Evolutionary conservation across 2,888 invertebrate genomes (phyloP).

Genomic region (Folsomia manolachei): DNA sequence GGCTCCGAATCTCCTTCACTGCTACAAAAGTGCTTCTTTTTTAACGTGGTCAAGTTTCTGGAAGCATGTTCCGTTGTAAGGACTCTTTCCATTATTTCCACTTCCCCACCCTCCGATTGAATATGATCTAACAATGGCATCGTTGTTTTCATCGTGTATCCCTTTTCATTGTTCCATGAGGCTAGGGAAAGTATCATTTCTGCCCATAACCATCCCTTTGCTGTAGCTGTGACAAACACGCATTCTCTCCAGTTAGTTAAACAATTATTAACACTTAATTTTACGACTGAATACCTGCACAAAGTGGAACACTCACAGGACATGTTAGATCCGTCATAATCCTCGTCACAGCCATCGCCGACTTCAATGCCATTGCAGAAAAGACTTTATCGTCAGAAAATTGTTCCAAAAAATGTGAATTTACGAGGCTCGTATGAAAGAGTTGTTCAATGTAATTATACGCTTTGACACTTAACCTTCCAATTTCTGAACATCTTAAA

Average conservation of each 20-base stretch:
- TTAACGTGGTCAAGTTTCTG: background rate
- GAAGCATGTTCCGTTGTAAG: background rate
- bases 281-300: no score
- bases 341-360: conserved; percentile 46
- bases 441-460: conserved; percentile 43
- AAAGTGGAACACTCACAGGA: conserved; percentile 42
- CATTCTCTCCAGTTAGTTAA: no score
- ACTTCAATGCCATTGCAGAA: conserved; percentile 42
- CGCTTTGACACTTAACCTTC: conserved; percentile 42
- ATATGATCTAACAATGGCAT: conserved; percentile 23
- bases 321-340: conserved; percentile 45
- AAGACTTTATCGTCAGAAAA: conserved; percentile 40
- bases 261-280: no score
- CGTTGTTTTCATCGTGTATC: conserved; percentile 33
- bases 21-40: conserved; percentile 3
- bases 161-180: conserved; percentile 48
- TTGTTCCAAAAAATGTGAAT: conserved; percentile 47
- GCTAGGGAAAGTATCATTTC: conserved; percentile 47
- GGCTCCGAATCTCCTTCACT: conserved; percentile 23
- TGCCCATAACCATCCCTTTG: conserved; percentile 48
- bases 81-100: background rate
- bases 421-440: conserved; percentile 32
- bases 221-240: no score
- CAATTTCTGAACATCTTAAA: conserved; percentile 46
- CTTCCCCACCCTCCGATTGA: background rate